Conservation (phyloP, 2,888 invertebrate genomes). For the Microchrysa polita region DNA sequence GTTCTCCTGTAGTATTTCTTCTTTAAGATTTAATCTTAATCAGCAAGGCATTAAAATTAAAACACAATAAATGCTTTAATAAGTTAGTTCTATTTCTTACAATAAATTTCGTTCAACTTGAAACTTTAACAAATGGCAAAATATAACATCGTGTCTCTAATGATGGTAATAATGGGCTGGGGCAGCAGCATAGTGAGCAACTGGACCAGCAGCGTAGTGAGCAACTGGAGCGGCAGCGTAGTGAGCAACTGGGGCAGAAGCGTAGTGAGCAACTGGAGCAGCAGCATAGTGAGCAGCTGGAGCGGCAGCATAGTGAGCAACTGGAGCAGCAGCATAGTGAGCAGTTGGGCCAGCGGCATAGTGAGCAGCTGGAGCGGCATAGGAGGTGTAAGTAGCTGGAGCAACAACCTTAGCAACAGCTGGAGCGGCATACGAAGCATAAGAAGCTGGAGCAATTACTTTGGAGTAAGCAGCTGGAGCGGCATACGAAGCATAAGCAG, state of each 20-base stretch:
- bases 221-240: conserved; percentile 46
- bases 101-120: no score
- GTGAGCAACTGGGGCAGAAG: conserved; percentile 46
- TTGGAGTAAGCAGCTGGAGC: background rate
- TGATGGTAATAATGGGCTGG: conserved; percentile 29
- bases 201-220: conserved; percentile 40
- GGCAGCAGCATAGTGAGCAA: no score
- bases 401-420: conserved; percentile 44
- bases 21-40: no score
- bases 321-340: background rate
- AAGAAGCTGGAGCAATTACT: conserved; percentile 45
- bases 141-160: background rate
- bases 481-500: conserved; percentile 38
- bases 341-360: conserved; percentile 37
- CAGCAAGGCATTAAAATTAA: no score
- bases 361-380: conserved; percentile 43
- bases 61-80: no score
- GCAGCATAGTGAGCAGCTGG: conserved; percentile 46
- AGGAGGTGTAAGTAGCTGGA: conserved; percentile 45
- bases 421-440: conserved; percentile 42
- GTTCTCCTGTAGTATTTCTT: no score
- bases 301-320: conserved; percentile 38
- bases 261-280: conserved; percentile 45
- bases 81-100: no score
- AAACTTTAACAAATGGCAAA: no score